Percentiles rank a stretch among this genome's conserved stretches.
phyloP scores from a whole-genome alignment of 1,140 invertebrate genomes.

The Megalonaias nervosa region DNA sequence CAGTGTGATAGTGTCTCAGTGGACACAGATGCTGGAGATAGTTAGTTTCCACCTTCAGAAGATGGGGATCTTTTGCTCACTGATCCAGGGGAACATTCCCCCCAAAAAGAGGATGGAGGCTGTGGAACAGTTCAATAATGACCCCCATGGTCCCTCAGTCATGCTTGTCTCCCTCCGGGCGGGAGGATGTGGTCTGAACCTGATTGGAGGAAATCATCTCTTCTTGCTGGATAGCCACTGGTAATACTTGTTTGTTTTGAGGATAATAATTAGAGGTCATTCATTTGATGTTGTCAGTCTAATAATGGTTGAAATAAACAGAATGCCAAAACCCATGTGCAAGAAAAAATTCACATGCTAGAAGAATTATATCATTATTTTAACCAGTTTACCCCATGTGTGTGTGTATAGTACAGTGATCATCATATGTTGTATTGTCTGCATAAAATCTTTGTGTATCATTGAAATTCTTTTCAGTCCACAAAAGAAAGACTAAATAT shows the following conservation, averaged over 20 bases:
- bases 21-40: conserved; percentile 83
- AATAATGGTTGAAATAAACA: no score
- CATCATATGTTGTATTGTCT: no score
- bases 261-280: no score
- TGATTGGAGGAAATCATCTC: conserved; percentile 92
- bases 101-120: conserved; percentile 64
- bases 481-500: no score
- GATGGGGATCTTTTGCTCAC: conserved; percentile 73
- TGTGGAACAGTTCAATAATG: conserved; percentile 82
- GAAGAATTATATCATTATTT: no score
- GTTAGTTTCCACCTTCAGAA: conserved; percentile 77
- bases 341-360: no score
- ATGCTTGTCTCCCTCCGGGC: conserved; percentile 89
- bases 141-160: conserved; percentile 72
- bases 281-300: no score
- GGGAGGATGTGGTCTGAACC: conserved; percentile 92
- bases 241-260: conserved; percentile 63
- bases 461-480: no score
- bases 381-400: no score
- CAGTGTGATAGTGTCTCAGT: conserved; percentile 89
- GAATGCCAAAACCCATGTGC: no score
- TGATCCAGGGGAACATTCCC: conserved; percentile 78
- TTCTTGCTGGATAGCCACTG: conserved; percentile 93
- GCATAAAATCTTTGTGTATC: no score
- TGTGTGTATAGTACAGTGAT: no score